Evolutionary conservation across 2,113 vertebrate species (phyloP).

Genomic region (Periophthalmodon schlosseri): DNA sequence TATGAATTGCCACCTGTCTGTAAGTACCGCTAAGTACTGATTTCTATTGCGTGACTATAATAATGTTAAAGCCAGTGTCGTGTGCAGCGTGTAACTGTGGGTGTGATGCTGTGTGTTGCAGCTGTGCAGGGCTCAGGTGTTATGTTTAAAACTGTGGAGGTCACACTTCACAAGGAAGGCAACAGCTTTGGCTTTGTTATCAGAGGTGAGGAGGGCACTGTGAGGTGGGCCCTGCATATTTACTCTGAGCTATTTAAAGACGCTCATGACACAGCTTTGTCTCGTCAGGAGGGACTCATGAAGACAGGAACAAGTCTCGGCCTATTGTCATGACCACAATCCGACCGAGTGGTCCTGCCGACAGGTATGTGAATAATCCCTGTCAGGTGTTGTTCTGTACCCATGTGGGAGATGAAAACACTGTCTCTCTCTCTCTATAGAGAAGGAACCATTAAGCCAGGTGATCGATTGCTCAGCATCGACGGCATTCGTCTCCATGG

Average conservation of each 20-base stretch:
- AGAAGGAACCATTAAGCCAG: slow-evolving; percentile 94
- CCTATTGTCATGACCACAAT: slow-evolving; percentile 95
- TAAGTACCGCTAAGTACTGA: slow-evolving; percentile 75
- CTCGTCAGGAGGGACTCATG: slow-evolving; percentile 87
- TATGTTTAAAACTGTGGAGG: slow-evolving; percentile 94
- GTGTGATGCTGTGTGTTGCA: slow-evolving; percentile 36
- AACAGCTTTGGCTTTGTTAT: slow-evolving; percentile 98
- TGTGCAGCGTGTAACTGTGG: not conserved
- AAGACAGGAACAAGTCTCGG: slow-evolving; percentile 98
- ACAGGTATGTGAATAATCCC: slow-evolving; percentile 81
- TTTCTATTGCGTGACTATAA: not conserved
- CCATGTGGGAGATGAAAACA: not conserved
- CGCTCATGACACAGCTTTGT: not conserved
- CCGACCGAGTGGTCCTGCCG: slow-evolving; percentile 92
- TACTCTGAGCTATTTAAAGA: slow-evolving; percentile 8
- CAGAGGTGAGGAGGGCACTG: slow-evolving; percentile 82
- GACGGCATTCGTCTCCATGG: slow-evolving; percentile 96
- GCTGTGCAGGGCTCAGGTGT: slow-evolving; percentile 93
- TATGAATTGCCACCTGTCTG: slow-evolving; percentile 94
- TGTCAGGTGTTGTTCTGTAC: slow-evolving; percentile 8
- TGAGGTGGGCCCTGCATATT: slow-evolving; percentile 23
- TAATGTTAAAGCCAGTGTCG: not conserved
- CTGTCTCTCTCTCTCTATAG: slow-evolving; percentile 65
- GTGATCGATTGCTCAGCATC: slow-evolving; percentile 93
- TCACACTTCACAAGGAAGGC: slow-evolving; percentile 97